These are phyloP conservation scores for Eciton burchellii DNA, from an alignment of 1,140 invertebrate species.

Conservation along the genomic window DNA sequence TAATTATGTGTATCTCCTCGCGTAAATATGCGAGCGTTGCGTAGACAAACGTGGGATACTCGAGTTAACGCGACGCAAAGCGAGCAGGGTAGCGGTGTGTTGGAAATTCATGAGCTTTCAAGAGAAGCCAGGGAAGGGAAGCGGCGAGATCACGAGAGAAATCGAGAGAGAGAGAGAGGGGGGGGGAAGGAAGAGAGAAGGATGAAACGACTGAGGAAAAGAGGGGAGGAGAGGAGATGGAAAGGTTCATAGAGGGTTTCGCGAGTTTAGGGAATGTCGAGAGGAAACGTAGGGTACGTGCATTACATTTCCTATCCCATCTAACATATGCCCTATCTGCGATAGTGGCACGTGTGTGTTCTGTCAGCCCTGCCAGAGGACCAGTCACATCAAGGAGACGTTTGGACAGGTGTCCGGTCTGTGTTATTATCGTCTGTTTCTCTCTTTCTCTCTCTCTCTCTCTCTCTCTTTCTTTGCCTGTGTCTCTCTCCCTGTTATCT, in stretches of 20 bases:
- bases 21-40: conserved; percentile 55
- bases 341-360: background rate
- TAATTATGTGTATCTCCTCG: conserved; percentile 65
- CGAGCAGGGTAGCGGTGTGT: conserved; percentile 64
- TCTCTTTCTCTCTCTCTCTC: background rate
- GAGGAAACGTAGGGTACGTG: conserved; percentile 27
- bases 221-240: conserved; percentile 1
- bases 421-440: background rate
- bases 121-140: conserved; percentile 58
- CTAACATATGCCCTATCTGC: background rate
- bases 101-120: conserved; percentile 77
- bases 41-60: conserved; percentile 44
- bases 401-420: conserved; percentile 11
- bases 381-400: conserved; percentile 30
- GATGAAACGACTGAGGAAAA: background rate
- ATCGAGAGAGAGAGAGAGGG: background rate
- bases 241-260: conserved; percentile 9
- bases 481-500: background rate
- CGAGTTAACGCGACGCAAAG: conserved; percentile 50
- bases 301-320: conserved; percentile 13
- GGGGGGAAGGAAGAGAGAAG: background rate
- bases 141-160: conserved; percentile 16
- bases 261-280: conserved; percentile 38
- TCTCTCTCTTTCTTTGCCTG: conserved; percentile 10
- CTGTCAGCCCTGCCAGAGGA: background rate